These are phyloP conservation scores for Pararge aegeria DNA, from an alignment of 1,140 invertebrate species.

Conservation along the genomic window DNA sequence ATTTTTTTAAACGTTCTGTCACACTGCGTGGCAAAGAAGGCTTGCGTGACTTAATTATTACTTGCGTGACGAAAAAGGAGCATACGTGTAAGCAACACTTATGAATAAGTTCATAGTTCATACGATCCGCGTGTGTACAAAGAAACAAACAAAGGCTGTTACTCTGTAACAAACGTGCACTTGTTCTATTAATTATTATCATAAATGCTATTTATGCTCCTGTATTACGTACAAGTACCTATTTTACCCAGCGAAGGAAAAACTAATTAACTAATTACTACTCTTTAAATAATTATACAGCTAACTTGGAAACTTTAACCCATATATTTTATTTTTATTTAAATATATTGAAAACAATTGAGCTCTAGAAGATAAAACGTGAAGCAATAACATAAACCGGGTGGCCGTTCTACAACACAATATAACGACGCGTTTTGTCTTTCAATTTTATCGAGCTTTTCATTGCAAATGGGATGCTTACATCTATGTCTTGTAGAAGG, in stretches of 20 bases:
- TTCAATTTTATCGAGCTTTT: constrained; percentile 25
- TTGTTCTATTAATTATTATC: constrained; percentile 8
- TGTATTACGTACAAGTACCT: no score
- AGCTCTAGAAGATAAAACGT: no score
- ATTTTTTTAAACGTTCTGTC: not conserved
- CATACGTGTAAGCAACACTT: constrained; percentile 9
- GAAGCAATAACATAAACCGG: constrained; percentile 6
- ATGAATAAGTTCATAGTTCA: constrained; percentile 14
- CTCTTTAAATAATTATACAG: no score
- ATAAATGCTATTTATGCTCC: no score
- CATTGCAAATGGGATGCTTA: constrained; percentile 26
- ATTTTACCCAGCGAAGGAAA: no score
- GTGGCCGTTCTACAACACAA: constrained; percentile 14
- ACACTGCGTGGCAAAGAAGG: not conserved
- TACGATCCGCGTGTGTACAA: constrained; percentile 8
- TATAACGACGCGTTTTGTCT: constrained; percentile 21
- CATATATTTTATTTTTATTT: no score
- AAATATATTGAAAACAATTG: no score
- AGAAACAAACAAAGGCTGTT: constrained; percentile 4
- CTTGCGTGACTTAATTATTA: constrained; percentile 18
- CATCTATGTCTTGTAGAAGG: constrained; percentile 4
- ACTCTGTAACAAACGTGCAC: not conserved
- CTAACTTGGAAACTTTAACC: no score
- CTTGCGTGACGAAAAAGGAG: constrained; percentile 16
- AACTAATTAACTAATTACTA: no score